Conservation (phyloP, 2,888 invertebrate species). For the Lasioglossum vierecki region DNA sequence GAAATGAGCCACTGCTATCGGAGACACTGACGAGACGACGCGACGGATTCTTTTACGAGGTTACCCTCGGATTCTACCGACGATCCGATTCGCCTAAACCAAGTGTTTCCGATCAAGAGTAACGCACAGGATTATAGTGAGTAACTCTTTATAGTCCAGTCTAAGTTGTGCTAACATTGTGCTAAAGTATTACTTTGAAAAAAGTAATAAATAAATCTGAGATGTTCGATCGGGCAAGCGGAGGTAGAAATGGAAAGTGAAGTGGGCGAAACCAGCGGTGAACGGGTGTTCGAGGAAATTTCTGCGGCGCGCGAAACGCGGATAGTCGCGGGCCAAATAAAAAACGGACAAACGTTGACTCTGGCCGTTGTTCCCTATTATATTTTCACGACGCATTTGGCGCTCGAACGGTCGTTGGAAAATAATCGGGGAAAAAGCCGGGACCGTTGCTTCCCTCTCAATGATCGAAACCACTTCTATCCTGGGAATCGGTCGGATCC, state of each 20-base stretch:
- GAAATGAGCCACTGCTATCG: neutral
- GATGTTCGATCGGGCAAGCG: neutral
- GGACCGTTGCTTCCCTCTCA: neutral
- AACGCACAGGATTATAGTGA: neutral
- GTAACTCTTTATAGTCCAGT: too few relatives aligned
- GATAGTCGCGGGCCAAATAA: constrained; percentile 35
- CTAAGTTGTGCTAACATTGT: too few relatives aligned
- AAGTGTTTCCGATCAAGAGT: neutral
- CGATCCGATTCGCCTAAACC: neutral
- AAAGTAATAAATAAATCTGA: too few relatives aligned
- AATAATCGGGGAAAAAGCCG: neutral
- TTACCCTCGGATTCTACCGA: neutral
- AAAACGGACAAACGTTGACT: constrained; percentile 49
- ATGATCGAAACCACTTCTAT: constrained; percentile 40
- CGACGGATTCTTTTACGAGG: neutral
- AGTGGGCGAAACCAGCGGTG: neutral
- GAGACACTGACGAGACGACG: neutral
- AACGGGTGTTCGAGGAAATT: neutral
- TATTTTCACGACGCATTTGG: constrained; percentile 42
- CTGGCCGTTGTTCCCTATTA: constrained; percentile 40
- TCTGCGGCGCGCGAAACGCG: constrained; percentile 19
- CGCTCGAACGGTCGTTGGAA: constrained; percentile 23
- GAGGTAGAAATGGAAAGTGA: neutral
- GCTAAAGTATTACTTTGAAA: too few relatives aligned
- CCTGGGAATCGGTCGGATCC: constrained; percentile 30